Base-by-base conservation (phyloP, 2,113 vertebrate genomes). In the Oryzias woworae region DNA sequence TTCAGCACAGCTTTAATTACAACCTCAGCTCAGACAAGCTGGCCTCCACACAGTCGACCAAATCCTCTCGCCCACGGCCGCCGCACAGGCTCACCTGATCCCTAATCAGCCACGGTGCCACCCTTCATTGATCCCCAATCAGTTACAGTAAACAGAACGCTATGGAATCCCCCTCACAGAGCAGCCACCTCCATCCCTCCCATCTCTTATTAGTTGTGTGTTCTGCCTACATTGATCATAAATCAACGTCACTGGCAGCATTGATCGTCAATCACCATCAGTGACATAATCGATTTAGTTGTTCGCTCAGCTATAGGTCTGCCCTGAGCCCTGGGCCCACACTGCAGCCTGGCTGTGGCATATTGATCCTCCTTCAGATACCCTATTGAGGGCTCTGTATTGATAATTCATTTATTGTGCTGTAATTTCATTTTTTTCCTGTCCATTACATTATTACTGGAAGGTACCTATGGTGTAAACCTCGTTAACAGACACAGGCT, bases 401-500 rank as follows among this genome's bases (percentile, higher is more conserved):
- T 88, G 85, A 86, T 85, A 85, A 88, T 88, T 88, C 71, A 89
- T 90, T 85, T 87, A 88, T 87, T 80, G 76, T 81, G 66, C 67
- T 85, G 85, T 89, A 89, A 90, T 89, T 91, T 88, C 77, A 91
- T 90, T 91, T 87, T 83, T 84, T 82, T 78, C 41, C 75, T 84
- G 83, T 87, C 83, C 79, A 75, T 88, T 73, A 51, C 36, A 71
- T 85, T 86, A 86, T 87, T 87, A 83, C 82, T 85, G 82, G 80
- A 88, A 86, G 62, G 60, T 66, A 12, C 75, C 68, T 53, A 42
- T 42, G 46, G 71, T 73, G 56, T 69, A 81, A 87, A 85, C 74
- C 73, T 66, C 71, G 75, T 83, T 86, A 88, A 74, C 77, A 57
- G 64, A 70, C 74, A 41, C 77, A 50, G 58, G 66, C 74, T 64